phyloP scores from a whole-genome alignment of 2,797 vertebrate species.

The Diplodus puntazzo region DNA sequence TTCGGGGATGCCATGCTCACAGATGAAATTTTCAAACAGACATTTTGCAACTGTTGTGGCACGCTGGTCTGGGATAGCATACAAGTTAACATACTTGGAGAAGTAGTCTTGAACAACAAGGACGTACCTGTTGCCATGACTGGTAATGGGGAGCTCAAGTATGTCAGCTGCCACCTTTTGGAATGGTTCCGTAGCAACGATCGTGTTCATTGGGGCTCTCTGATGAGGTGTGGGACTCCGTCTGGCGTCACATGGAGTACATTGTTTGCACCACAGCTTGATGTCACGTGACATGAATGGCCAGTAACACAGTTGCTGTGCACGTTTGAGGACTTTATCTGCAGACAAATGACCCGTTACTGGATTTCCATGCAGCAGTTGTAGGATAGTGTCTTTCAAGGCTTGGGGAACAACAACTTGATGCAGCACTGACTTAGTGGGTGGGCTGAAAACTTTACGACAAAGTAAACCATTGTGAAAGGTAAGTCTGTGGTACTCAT shows the following conservation, averaged over 20 bases:
- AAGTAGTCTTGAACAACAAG: conserved; percentile 49
- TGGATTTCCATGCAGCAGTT: background rate
- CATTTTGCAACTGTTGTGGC: conserved; percentile 44
- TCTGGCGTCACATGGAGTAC: conserved; percentile 37
- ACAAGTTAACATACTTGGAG: conserved; percentile 54
- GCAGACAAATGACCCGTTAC: background rate
- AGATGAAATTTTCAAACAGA: conserved; percentile 46
- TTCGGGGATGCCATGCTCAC: conserved; percentile 42
- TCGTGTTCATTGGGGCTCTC: conserved; percentile 33
- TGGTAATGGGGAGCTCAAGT: conserved; percentile 30
- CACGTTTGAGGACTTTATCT: background rate
- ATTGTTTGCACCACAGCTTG: conserved; percentile 32
- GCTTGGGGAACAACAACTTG: background rate
- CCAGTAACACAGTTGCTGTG: conserved; percentile 41
- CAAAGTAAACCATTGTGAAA: no score
- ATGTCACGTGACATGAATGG: conserved; percentile 52
- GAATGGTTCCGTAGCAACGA: conserved; percentile 43
- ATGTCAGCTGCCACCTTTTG: conserved; percentile 49
- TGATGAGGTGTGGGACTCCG: conserved; percentile 17
- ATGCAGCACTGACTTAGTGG: conserved; percentile 18
- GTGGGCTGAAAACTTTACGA: conserved; percentile 8
- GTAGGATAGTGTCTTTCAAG: background rate
- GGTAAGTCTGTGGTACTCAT: no score
- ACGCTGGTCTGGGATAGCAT: conserved; percentile 33
- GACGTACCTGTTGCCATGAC: conserved; percentile 37